Conservation (phyloP, 2,888 invertebrate genomes). For the Bombyx huttoni region DNA sequence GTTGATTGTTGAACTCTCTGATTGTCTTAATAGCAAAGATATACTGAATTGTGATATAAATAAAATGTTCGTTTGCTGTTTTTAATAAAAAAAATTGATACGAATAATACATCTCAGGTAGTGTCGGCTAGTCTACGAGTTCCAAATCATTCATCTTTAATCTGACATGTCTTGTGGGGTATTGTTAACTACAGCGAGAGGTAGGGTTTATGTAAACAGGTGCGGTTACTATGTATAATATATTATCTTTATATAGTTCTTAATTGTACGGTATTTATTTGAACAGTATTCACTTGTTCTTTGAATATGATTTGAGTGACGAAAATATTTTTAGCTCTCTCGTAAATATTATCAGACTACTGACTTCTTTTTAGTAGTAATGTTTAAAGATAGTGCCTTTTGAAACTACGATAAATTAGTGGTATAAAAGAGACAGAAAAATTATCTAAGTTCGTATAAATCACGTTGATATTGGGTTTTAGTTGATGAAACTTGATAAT, state of each 20-base stretch:
- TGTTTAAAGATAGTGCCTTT: neutral
- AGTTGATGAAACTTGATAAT: too few species aligned
- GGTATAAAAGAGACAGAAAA: neutral
- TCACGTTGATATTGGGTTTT: too few species aligned
- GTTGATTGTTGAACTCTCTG: too few species aligned
- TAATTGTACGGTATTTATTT: neutral
- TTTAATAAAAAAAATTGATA: constrained; percentile 7
- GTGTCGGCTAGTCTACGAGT: constrained; percentile 41
- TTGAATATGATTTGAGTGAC: too few species aligned
- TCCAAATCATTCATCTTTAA: constrained; percentile 68
- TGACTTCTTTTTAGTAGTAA: too few species aligned
- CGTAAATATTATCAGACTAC: too few species aligned
- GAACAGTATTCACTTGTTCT: too few species aligned
- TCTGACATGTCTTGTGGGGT: constrained; percentile 49
- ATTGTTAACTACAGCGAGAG: constrained; percentile 45
- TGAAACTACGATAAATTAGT: neutral
- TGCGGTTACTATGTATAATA: constrained; percentile 1
- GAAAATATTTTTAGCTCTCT: too few species aligned
- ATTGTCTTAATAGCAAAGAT: too few species aligned
- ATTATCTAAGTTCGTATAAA: too few species aligned
- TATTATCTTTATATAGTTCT: neutral
- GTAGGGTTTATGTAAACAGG: constrained; percentile 8
- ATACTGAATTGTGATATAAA: neutral
- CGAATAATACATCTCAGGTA: constrained; percentile 45
- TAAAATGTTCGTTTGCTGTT: constrained; percentile 8